Base-by-base conservation (phyloP, 2,797 vertebrate genomes). In the Novumbra hubbsi region DNA sequence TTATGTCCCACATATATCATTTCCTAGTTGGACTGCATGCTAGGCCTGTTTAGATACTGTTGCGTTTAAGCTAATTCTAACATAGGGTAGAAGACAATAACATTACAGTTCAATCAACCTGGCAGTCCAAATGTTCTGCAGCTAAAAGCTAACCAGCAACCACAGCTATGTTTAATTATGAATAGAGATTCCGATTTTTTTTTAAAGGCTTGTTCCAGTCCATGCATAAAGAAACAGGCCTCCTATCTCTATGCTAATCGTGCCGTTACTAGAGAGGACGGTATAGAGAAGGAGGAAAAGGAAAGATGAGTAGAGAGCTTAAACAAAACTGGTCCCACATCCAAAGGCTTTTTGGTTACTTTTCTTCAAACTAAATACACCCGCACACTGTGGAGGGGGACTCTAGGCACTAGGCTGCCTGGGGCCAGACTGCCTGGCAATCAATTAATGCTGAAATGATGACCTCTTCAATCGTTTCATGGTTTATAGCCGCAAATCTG, bases 111-210 rank as follows among this genome's bases (percentile, higher is more conserved):
- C 9, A 45, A 11, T 45, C 41, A 45, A 45, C 41, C 79, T 85
- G 88, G 84, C 85, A 83, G 83, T 85, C 88, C 85, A 73, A 78
- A 73, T 76, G 81, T 78, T 77, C 83, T 81, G 84, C 86, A 81
- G 85, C 89, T 90, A 87, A 88, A 89, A 90, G 86, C 87, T 55
- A 71, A 76, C 16, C 28, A 32, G 19, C 69, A 70, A 74, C 77
- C 75, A 79, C 78, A 85, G 81, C 80, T 27, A 67, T 73, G 76
- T 86, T 91, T 82, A 91, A 92, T 92, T 88, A 92, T 92, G 84
- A 87, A 92, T 89, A 72, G 78, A 82, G 84, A 86, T 85, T 83
- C 60, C 81, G 79, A 76, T 84, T 81, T 74, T 76, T 80, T 78
- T 79, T 81, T 77, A 91, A 91, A 92, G 86, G 67, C 78, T 0